Evolutionary conservation across 2,888 invertebrate species (phyloP).

Genomic region (Drosophila kanekoi): DNA sequence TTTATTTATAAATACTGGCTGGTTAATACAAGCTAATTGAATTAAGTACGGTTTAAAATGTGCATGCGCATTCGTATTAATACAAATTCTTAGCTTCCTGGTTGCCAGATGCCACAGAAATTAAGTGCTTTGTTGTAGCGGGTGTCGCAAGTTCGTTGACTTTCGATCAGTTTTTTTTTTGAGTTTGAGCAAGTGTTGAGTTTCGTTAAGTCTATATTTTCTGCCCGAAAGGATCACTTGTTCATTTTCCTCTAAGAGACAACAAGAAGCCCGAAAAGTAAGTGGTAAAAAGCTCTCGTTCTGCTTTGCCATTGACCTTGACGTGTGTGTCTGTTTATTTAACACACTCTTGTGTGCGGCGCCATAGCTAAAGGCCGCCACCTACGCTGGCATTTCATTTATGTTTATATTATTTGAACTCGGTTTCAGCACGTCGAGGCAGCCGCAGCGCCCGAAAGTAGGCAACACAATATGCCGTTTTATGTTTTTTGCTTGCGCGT

Average conservation of each 20-base stretch:
- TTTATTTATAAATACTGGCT: constrained; percentile 51
- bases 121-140: constrained; percentile 32
- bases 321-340: constrained; percentile 40
- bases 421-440: constrained; percentile 45
- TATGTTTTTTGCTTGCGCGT: constrained; percentile 7
- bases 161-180: constrained; percentile 4
- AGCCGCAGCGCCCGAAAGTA: constrained; percentile 36
- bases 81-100: constrained; percentile 54
- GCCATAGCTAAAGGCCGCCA: constrained; percentile 28
- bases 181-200: neutral
- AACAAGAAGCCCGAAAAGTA: neutral
- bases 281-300: neutral
- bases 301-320: constrained; percentile 44
- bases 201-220: too few species aligned
- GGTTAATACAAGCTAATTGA: constrained; percentile 59
- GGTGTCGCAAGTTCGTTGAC: constrained; percentile 59
- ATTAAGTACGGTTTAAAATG: constrained; percentile 57
- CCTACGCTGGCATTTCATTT: constrained; percentile 32
- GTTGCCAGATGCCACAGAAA: constrained; percentile 31
- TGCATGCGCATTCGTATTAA: constrained; percentile 49
- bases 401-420: constrained; percentile 63
- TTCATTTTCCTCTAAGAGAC: neutral
- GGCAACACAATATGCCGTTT: constrained; percentile 41
- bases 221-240: neutral
- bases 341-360: constrained; percentile 38